Evolutionary conservation across 2,113 vertebrate species (phyloP), one percentile per base, ranked within the genome.

Genomic region (Cacatua alba): DNA sequence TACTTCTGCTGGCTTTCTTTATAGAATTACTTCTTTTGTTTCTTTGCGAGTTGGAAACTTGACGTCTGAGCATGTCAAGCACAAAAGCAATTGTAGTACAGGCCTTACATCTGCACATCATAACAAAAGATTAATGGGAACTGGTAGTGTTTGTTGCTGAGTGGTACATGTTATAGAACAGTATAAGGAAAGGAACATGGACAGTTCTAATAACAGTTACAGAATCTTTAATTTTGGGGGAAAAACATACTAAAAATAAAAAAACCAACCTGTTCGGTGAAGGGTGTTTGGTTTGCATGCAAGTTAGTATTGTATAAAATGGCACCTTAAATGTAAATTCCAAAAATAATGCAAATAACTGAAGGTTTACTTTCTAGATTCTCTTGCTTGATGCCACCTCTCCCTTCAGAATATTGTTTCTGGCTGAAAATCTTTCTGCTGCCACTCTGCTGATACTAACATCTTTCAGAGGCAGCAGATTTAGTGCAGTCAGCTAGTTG

Each of bases 261-360:
- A 62, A 55, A 10, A 0, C 33, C 37, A 59, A 59, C 4, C 31
- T 3, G 0, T 60, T n/a, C 1, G 20, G 28, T 35, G 6, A 68
- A 71, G 55, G 6, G 5, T 3, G 17, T 86, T 88, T 90, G 69
- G 6, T 77, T 90, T 90, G 20, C 23, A 12, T 53, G 25, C 13
- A n/a, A 88, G 59, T 82, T 67, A 83, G 4, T 19, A 12, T 60
- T 77, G 7, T 10, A 16, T 65, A 52, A 82, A 88, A 65, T 57
- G 9, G 2, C 46, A 74, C 39, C 82, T 88, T 51, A 35, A 10
- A 26, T 86, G 37, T 52, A 92, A 65, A 62, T 76, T 80, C 21
- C 41, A 23, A 1, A 65, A 80, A 53, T 23, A 75, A 46, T 75
- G 74, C 25, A 62, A 77, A 46, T 53, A 86, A 44, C 57, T 39